Evolutionary conservation across 2,113 vertebrate genomes (phyloP).

Genomic region (Urocitellus parryii): DNA sequence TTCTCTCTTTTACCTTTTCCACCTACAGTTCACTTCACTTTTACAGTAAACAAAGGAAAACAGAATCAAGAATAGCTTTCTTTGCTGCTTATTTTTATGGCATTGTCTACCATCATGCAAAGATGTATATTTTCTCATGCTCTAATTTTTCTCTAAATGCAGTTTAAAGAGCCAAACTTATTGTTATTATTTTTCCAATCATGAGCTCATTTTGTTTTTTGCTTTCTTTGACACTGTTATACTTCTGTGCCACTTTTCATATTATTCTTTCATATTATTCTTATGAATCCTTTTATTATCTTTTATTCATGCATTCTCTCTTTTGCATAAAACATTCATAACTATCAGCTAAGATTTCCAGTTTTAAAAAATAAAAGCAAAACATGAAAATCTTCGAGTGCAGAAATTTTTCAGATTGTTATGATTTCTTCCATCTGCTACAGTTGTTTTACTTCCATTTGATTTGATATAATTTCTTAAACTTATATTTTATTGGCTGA

Average conservation of each 20-base stretch:
- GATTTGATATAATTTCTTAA: neutral
- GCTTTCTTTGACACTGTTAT: conserved; percentile 15
- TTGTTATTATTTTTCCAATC: neutral
- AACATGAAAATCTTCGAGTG: neutral
- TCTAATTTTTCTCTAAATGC: conserved; percentile 37
- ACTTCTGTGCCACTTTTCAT: neutral
- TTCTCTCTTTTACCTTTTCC: neutral
- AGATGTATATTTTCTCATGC: neutral
- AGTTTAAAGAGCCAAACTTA: neutral
- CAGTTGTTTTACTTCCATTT: neutral
- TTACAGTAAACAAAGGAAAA: conserved; percentile 19
- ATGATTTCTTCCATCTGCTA: neutral
- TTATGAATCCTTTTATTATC: neutral
- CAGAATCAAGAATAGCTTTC: neutral
- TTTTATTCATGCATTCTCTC: neutral
- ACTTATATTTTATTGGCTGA: neutral
- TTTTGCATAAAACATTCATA: neutral
- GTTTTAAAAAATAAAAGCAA: neutral
- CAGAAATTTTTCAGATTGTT: neutral
- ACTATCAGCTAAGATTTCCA: neutral
- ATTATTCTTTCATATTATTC: neutral
- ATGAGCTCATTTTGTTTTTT: conserved; percentile 48
- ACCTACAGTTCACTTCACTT: neutral
- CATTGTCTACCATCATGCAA: neutral
- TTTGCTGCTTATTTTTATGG: neutral